Conservation (phyloP, 1,140 invertebrate species). For the Sycophila sp. region DNA sequence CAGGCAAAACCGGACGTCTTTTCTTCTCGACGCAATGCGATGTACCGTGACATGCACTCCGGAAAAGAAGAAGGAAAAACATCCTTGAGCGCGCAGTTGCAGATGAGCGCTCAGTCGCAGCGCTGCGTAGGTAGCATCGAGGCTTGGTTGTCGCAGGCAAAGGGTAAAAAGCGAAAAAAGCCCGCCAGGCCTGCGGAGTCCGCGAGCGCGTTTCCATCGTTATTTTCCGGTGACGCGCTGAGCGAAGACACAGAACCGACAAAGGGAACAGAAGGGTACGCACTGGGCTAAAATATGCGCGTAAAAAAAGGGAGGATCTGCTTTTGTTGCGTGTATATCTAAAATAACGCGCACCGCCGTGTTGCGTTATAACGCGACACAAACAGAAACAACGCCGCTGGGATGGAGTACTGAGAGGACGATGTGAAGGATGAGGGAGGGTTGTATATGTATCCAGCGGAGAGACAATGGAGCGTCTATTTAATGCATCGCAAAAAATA, state of each 20-base stretch:
- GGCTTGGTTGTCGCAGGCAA: neutral
- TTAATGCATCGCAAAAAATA: constrained; percentile 62
- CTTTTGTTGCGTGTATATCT: too few species aligned
- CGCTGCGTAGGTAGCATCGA: neutral
- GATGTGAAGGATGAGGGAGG: neutral
- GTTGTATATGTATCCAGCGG: constrained; percentile 41
- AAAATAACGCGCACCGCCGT: too few species aligned
- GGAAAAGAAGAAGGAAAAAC: constrained; percentile 17
- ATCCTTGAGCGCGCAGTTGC: neutral
- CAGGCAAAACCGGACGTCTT: constrained; percentile 27
- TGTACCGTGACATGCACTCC: too few species aligned
- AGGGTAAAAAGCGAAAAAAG: neutral
- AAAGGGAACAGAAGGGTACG: neutral
- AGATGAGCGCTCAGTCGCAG: neutral
- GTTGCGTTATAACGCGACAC: too few species aligned
- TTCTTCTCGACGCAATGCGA: constrained; percentile 27
- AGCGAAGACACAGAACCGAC: neutral
- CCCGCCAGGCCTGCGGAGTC: neutral
- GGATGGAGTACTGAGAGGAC: neutral
- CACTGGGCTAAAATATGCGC: constrained; percentile 1
- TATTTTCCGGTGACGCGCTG: neutral
- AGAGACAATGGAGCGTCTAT: constrained; percentile 54
- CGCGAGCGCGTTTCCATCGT: neutral
- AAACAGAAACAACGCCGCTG: neutral
- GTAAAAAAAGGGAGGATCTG: too few species aligned